A percentile compares a stretch with the other conserved stretches of the same genome.
Evolutionary conservation across 1,140 invertebrate species (phyloP).

Genomic region (Procambarus virginalis): DNA sequence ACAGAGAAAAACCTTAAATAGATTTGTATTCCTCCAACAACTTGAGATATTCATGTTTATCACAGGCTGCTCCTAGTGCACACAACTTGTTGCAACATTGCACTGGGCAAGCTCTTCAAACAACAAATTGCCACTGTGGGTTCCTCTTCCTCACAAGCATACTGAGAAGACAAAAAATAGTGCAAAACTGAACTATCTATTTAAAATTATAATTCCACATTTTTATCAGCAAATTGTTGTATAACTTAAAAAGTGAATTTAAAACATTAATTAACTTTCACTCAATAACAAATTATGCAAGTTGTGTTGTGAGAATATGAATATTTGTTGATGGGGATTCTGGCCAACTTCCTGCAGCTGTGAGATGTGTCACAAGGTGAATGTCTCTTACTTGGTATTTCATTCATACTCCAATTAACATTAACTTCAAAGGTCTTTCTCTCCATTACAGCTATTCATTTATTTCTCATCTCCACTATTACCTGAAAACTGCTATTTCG

Average conservation of each 20-base stretch:
- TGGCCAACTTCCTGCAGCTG: not conserved
- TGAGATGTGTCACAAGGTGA: not conserved
- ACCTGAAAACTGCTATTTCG: not conserved
- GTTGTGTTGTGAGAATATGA: not conserved
- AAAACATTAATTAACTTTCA: not conserved
- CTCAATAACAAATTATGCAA: not conserved
- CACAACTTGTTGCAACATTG: not conserved
- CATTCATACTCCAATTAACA: not conserved
- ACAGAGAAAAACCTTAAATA: not conserved
- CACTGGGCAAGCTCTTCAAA: not conserved
- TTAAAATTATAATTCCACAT: not conserved
- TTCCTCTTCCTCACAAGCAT: not conserved
- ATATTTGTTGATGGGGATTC: constrained; percentile 4
- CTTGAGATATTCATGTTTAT: not conserved
- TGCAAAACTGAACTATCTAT: not conserved
- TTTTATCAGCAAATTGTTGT: not conserved
- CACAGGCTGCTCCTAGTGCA: not conserved
- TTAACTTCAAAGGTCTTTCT: not conserved
- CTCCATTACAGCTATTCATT: not conserved
- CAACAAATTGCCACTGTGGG: not conserved
- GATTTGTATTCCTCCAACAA: constrained; percentile 12
- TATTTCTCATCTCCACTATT: not conserved
- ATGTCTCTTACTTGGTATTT: constrained; percentile 1
- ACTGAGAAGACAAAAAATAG: not conserved
- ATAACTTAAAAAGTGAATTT: not conserved